phyloP scores from a whole-genome alignment of 2,113 vertebrate species.

The Tragelaphus scriptus region DNA sequence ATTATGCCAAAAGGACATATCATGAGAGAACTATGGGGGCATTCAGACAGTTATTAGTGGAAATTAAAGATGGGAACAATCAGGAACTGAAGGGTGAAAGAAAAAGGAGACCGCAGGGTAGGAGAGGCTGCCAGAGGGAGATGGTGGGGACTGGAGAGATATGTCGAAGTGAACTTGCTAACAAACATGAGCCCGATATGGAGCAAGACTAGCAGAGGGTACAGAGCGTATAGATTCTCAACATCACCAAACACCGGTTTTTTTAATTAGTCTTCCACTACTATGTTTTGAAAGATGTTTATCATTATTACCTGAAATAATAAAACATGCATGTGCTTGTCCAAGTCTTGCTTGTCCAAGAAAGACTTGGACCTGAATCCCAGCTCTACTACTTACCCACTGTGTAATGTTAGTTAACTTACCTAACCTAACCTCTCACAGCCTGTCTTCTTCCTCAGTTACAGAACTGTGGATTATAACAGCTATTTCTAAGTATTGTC shows the following conservation, averaged over 20 bases:
- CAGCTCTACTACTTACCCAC: background rate
- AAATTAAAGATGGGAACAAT: background rate
- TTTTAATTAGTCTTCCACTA: background rate
- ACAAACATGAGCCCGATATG: background rate
- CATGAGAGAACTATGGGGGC: background rate
- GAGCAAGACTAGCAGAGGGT: background rate
- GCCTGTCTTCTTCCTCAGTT: background rate
- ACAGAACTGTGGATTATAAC: background rate
- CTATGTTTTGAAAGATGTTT: background rate
- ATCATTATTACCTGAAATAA: background rate
- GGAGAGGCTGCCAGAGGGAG: background rate
- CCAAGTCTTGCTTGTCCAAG: background rate
- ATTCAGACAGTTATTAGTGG: background rate
- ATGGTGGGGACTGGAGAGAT: background rate
- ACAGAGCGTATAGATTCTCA: background rate
- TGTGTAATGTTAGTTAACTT: background rate
- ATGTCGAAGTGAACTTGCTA: background rate
- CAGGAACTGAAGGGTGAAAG: background rate
- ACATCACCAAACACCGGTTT: background rate
- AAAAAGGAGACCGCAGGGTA: background rate
- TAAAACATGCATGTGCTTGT: background rate
- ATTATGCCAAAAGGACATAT: background rate
- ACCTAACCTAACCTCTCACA: background rate
- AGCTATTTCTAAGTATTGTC: background rate
- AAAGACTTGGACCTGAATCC: background rate